Conservation (phyloP, 2,797 vertebrate species). For the Typhlichthys subterraneus region DNA sequence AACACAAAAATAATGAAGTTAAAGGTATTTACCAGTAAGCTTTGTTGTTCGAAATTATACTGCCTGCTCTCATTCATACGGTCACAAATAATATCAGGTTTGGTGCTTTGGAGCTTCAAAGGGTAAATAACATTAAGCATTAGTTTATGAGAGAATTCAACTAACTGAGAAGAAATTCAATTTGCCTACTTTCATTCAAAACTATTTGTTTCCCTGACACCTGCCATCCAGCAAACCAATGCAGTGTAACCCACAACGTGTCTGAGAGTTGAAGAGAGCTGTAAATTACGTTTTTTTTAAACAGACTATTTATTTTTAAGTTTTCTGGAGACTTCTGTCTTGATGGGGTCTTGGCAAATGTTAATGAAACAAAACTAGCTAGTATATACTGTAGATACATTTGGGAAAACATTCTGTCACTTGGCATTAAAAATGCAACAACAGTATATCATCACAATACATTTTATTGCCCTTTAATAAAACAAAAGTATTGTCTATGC, state of each 20-base stretch:
- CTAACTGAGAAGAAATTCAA: constrained; percentile 72
- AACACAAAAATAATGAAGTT: neutral
- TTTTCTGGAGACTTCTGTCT: too few species aligned
- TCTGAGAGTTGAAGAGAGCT: constrained; percentile 49
- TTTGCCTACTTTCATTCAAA: constrained; percentile 74
- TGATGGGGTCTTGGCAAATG: too few species aligned
- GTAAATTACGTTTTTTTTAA: constrained; percentile 14
- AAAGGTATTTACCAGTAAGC: neutral
- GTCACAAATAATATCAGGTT: constrained; percentile 53
- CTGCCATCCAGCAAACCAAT: constrained; percentile 71
- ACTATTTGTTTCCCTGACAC: constrained; percentile 69
- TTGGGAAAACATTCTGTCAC: too few species aligned
- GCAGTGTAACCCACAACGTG: constrained; percentile 62
- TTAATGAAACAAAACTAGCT: too few species aligned
- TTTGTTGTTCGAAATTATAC: neutral
- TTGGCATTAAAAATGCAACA: too few species aligned
- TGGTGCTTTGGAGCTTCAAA: constrained; percentile 49
- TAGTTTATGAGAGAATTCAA: constrained; percentile 62
- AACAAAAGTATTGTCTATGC: too few species aligned
- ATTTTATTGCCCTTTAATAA: too few species aligned
- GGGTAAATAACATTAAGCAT: constrained; percentile 63
- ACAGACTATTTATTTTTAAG: constrained; percentile 28
- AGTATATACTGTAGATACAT: too few species aligned
- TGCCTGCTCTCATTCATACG: constrained; percentile 24
- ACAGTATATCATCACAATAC: too few species aligned